Percentiles rank a stretch among this genome's conserved stretches.
These are phyloP conservation scores for Gymnothorax reevesii DNA, from an alignment of 2,797 vertebrate genomes.

Conservation along the genomic window DNA sequence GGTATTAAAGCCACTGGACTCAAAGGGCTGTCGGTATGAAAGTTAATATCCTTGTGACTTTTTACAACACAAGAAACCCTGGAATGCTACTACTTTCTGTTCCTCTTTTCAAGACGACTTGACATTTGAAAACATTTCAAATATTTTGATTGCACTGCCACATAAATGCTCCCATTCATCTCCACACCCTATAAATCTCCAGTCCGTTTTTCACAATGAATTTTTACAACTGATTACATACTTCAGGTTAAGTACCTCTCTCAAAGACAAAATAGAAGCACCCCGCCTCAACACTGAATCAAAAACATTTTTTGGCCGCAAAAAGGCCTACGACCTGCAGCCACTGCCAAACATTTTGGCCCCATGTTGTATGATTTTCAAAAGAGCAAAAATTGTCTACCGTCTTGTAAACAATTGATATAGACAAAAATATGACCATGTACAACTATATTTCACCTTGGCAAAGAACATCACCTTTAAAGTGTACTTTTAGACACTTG, in stretches of 20 bases:
- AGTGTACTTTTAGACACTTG: background rate
- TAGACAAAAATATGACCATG: background rate
- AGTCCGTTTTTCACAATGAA: background rate
- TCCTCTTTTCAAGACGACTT: background rate
- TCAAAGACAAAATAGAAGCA: background rate
- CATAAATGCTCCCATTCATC: background rate
- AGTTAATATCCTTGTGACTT: background rate
- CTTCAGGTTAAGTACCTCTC: background rate
- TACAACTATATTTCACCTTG: background rate
- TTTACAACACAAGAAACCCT: background rate
- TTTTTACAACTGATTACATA: background rate
- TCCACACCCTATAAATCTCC: background rate
- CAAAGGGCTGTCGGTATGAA: background rate
- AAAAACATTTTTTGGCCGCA: background rate
- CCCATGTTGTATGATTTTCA: background rate
- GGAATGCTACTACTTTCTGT: background rate
- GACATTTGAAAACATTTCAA: background rate
- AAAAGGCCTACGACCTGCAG: background rate
- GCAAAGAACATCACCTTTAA: background rate
- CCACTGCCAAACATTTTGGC: background rate
- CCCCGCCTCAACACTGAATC: background rate
- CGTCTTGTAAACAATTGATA: background rate
- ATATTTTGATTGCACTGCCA: background rate
- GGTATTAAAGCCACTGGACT: background rate
- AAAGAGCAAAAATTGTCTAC: background rate